These are phyloP conservation scores for Echinops telfairi DNA, from an alignment of 2,113 vertebrate genomes.

Conservation along the genomic window DNA sequence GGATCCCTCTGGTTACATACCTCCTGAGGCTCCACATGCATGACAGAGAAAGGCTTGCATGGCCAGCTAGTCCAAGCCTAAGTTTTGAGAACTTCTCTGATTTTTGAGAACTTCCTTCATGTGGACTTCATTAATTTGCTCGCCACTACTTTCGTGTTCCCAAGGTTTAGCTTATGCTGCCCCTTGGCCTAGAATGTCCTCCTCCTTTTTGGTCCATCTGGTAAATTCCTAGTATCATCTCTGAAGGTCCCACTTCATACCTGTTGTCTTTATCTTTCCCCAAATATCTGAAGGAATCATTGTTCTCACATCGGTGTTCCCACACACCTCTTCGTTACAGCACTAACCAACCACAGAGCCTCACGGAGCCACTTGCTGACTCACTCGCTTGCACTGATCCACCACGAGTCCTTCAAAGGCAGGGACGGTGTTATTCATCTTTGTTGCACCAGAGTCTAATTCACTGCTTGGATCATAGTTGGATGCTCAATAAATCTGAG, in stretches of 20 bases:
- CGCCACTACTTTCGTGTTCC: not conserved
- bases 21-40: not conserved
- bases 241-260: not conserved
- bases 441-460: slow-evolving; percentile 9
- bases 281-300: not conserved
- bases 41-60: not conserved
- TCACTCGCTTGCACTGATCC: slow-evolving; percentile 1
- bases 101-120: not conserved
- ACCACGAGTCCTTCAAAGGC: slow-evolving; percentile 51
- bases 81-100: not conserved
- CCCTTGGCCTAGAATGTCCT: not conserved
- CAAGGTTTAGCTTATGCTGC: not conserved
- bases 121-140: not conserved
- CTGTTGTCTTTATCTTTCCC: not conserved
- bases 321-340: not conserved
- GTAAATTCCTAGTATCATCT: not conserved
- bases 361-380: slow-evolving; percentile 1
- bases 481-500: slow-evolving; percentile 70
- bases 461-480: slow-evolving; percentile 46
- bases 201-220: not conserved
- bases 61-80: not conserved
- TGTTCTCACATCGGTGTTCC: slow-evolving; percentile 48
- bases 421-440: not conserved
- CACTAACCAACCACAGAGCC: slow-evolving; percentile 1
- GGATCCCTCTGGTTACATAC: not conserved